These are phyloP conservation scores for Gavia stellata DNA, from an alignment of 2,113 vertebrate genomes.

Conservation along the genomic window DNA sequence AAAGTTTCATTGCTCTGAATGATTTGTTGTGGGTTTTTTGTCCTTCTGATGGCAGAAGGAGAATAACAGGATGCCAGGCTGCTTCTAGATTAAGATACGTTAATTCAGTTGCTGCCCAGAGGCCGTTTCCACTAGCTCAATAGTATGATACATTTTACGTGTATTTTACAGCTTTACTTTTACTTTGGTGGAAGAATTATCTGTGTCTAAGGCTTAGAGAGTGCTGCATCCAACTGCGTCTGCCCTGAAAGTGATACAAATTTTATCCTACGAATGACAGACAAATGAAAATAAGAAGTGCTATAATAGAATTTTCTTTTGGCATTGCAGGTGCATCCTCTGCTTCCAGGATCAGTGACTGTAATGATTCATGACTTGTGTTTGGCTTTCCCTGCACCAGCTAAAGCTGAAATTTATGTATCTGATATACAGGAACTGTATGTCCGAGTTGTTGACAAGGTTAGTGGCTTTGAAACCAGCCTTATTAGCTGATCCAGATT, in stretches of 20 bases:
- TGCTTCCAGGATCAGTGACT: conserved; percentile 76
- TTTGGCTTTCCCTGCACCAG: conserved; percentile 83
- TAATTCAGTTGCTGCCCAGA: neutral
- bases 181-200: neutral
- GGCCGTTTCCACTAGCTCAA: neutral
- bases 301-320: neutral
- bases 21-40: neutral
- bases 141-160: neutral
- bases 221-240: neutral
- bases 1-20: neutral
- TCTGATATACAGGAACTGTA: conserved; percentile 90
- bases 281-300: neutral
- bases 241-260: neutral
- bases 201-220: neutral
- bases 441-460: conserved; percentile 94
- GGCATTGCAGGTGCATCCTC: conserved; percentile 79
- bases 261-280: neutral
- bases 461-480: conserved; percentile 58
- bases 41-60: neutral
- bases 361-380: conserved; percentile 93
- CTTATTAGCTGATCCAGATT: neutral
- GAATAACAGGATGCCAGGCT: neutral
- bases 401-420: conserved; percentile 78
- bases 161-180: neutral
- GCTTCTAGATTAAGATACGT: neutral